phyloP scores from a whole-genome alignment of 2,797 vertebrate genomes.

The Clarias platycephalus region DNA sequence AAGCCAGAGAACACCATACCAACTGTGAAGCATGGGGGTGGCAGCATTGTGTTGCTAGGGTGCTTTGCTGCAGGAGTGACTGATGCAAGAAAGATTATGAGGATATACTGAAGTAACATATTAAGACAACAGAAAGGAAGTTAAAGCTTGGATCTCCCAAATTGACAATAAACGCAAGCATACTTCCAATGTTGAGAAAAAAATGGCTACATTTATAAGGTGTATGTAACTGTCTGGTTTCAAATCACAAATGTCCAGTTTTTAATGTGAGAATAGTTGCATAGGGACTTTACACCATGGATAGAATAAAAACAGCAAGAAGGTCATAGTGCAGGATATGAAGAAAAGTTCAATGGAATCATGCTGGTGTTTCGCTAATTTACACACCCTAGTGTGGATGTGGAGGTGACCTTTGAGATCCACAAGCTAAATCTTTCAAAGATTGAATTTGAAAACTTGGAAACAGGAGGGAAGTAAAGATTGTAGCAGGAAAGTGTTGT shows the following conservation, averaged over 20 bases:
- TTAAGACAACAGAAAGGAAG: too few species aligned
- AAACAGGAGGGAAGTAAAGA: neutral
- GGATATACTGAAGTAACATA: too few species aligned
- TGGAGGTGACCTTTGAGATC: neutral
- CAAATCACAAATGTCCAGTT: neutral
- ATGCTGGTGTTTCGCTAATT: neutral
- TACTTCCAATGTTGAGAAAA: too few species aligned
- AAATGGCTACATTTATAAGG: too few species aligned
- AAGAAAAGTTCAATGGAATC: neutral
- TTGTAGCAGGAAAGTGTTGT: conserved; percentile 14
- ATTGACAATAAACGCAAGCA: too few species aligned
- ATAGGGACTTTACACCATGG: neutral
- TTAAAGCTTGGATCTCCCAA: too few species aligned
- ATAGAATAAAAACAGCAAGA: neutral
- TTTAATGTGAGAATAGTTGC: neutral
- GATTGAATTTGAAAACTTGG: neutral
- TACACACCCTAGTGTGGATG: neutral
- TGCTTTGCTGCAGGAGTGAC: too few species aligned
- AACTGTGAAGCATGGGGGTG: too few species aligned
- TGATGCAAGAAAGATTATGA: too few species aligned
- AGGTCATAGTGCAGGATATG: neutral
- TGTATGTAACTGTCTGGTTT: too few species aligned
- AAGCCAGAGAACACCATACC: too few species aligned
- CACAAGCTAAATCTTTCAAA: neutral
- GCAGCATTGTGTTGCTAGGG: too few species aligned